Evolutionary conservation across 2,113 vertebrate genomes (phyloP).

Genomic region (Hymenochirus boettgeri): DNA sequence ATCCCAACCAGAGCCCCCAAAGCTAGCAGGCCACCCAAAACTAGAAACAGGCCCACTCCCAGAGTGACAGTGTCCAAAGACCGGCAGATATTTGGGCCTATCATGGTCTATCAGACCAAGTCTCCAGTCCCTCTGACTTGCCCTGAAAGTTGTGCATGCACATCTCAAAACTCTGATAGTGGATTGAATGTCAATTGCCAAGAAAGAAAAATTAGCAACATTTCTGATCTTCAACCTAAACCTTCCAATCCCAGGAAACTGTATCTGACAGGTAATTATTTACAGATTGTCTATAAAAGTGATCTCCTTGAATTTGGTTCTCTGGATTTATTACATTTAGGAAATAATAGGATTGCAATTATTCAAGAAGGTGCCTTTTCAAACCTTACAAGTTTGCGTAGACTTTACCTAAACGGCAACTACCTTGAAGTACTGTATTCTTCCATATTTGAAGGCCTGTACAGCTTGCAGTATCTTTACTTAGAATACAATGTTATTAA

Average conservation of each 20-base stretch:
- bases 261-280: constrained; percentile 93
- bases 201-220: constrained; percentile 87
- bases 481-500: constrained; percentile 98
- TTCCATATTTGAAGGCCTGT: constrained; percentile 83
- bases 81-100: constrained; percentile 92
- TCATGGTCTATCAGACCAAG: constrained; percentile 97
- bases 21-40: constrained; percentile 87
- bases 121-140: constrained; percentile 88
- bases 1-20: constrained; percentile 82
- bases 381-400: constrained; percentile 87
- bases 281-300: constrained; percentile 80
- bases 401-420: constrained; percentile 95
- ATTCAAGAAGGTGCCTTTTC: constrained; percentile 93
- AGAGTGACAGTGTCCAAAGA: constrained; percentile 82
- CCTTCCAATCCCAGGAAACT: constrained; percentile 95
- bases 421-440: constrained; percentile 88
- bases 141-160: constrained; percentile 86
- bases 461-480: constrained; percentile 94
- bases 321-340: constrained; percentile 89
- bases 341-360: constrained; percentile 89
- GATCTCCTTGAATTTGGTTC: constrained; percentile 86
- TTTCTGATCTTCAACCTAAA: constrained; percentile 86
- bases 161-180: constrained; percentile 87
- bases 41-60: constrained; percentile 86
- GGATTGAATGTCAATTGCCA: constrained; percentile 95